Evolutionary conservation across 2,797 vertebrate species (phyloP), one percentile per base, ranked within the genome.

Genomic region (Melanotaenia maccullochi): DNA sequence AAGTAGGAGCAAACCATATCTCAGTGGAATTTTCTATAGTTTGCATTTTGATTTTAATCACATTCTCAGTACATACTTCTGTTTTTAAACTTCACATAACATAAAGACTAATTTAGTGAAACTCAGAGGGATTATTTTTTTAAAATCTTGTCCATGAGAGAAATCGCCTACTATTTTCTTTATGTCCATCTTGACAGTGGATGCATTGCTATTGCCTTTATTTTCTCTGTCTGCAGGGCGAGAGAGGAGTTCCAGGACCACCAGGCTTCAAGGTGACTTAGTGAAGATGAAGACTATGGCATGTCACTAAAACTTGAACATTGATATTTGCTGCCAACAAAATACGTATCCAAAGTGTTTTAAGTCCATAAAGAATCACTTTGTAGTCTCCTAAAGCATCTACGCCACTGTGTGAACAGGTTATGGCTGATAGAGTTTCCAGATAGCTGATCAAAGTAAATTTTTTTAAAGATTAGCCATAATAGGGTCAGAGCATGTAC

Each of bases 251-350:
- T 84, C 90, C 92, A 72, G 96, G 96, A 83, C 89, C 77, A 1
- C 94, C 91, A 85, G 97, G 97, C 82, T 74, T 93, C 66, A 97
- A 97, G 96, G 96, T 97, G 95, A 93, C 76, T 56, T 65, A 47
- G 76, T 75, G 38, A 71, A 71, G 61, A 70, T 75, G 38, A 71
- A 73, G 61, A 70, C 61, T 60, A 28, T 52, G n/a, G 24, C 36
- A 60, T 75, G 44, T 33, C 57, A 81, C 35, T 60, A 65, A 75
- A 73, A 56, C 54, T 71, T 76, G 9, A 78, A n/a, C 42, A 64
- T 25, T 20, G 33, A 54, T 59, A 71, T 63, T 22, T 33, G 32
- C 63, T 60, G 42, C 44, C 60, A 70, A 66, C 40, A 70, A 68
- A 77, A 62, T 61, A 65, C 25, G 8, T 22, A 33, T 69, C 25